Conservation (phyloP, 2,113 vertebrate genomes). For the Athene cunicularia region DNA sequence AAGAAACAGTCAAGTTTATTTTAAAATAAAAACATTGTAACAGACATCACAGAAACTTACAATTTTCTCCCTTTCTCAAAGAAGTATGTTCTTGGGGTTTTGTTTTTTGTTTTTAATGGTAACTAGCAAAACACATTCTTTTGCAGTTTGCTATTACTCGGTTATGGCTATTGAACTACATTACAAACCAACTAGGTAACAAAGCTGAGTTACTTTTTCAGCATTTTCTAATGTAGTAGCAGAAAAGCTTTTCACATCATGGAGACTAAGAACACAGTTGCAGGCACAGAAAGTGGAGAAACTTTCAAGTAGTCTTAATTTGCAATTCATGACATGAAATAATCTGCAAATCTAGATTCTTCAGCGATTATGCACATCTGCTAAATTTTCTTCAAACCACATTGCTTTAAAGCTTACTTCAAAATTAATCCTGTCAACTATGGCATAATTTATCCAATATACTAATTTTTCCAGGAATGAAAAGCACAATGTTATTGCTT, state of each 20-base stretch:
- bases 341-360: background rate
- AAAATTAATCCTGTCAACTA: constrained; percentile 22
- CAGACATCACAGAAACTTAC: background rate
- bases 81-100: background rate
- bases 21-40: background rate
- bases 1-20: background rate
- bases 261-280: background rate
- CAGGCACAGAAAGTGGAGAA: background rate
- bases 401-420: constrained; percentile 6
- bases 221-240: background rate
- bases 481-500: background rate
- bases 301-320: background rate
- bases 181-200: background rate
- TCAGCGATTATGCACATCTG: background rate
- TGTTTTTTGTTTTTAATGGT: background rate
- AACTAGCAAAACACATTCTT: background rate
- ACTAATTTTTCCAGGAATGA: background rate
- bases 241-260: background rate
- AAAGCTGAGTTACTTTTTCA: background rate
- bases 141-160: background rate
- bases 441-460: background rate
- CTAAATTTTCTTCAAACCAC: background rate
- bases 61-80: background rate
- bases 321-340: background rate
- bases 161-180: background rate